Percentiles rank a stretch among this genome's conserved stretches.
Conservation (phyloP, 2,888 invertebrate genomes). For the Scrobipalpa costella region DNA sequence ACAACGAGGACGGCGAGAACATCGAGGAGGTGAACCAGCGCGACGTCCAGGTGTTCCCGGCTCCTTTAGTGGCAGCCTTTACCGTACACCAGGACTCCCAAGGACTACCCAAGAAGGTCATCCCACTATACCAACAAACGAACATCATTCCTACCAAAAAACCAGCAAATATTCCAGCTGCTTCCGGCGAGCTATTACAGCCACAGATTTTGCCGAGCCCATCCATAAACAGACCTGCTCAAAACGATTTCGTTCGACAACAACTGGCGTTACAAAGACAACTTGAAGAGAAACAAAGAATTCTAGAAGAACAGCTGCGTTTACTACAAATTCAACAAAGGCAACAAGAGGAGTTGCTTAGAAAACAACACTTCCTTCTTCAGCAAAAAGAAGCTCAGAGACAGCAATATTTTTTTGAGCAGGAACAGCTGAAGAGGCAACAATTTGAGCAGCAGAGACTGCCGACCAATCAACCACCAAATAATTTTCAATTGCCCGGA, state of each 20-base stretch:
- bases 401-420: slow-evolving; percentile 52
- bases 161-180: slow-evolving; percentile 34
- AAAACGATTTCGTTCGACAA: slow-evolving; percentile 59
- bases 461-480: slow-evolving; percentile 55
- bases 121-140: slow-evolving; percentile 84
- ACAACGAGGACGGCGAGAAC: slow-evolving; percentile 84
- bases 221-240: slow-evolving; percentile 43
- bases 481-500: slow-evolving; percentile 55
- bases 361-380: slow-evolving; percentile 83
- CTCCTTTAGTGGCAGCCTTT: slow-evolving; percentile 91
- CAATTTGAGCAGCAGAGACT: slow-evolving; percentile 60
- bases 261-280: slow-evolving; percentile 70
- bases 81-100: slow-evolving; percentile 91
- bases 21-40: slow-evolving; percentile 85
- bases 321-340: slow-evolving; percentile 84
- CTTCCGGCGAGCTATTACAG: neutral
- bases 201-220: slow-evolving; percentile 33
- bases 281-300: slow-evolving; percentile 84
- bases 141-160: slow-evolving; percentile 43
- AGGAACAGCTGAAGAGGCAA: slow-evolving; percentile 55
- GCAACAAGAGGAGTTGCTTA: slow-evolving; percentile 85
- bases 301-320: slow-evolving; percentile 86
- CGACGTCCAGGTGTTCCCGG: slow-evolving; percentile 90
- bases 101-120: slow-evolving; percentile 89
- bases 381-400: slow-evolving; percentile 72